Evolutionary conservation across 2,888 invertebrate genomes (phyloP).

Genomic region (Mesorhabditis sp.): DNA sequence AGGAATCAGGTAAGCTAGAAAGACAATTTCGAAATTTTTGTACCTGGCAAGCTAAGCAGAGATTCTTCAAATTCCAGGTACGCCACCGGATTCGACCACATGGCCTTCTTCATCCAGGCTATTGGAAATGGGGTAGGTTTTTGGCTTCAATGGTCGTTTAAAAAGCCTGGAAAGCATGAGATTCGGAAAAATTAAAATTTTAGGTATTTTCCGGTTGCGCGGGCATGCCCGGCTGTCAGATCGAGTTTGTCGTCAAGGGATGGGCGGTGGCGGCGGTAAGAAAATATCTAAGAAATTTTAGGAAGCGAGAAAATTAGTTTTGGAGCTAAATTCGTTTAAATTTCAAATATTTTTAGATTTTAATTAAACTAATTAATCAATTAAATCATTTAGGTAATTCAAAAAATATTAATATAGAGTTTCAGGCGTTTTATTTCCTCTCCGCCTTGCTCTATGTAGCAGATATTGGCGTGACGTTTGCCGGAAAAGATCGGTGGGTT

Average conservation of each 20-base stretch:
- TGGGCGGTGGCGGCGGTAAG: conserved; percentile 54
- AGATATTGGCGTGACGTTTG: conserved; percentile 49
- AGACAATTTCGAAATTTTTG: not conserved
- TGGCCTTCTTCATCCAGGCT: conserved; percentile 52
- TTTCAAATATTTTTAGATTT: not conserved
- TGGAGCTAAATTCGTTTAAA: not conserved
- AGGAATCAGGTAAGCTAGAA: conserved; percentile 20
- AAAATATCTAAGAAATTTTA: not conserved
- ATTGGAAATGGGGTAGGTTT: conserved; percentile 4
- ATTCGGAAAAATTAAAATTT: conserved; percentile 1
- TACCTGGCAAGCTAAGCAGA: not conserved
- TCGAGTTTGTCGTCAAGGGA: conserved; percentile 55
- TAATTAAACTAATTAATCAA: not conserved
- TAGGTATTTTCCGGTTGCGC: conserved; percentile 47
- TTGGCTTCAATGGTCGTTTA: not conserved
- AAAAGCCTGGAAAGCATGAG: not conserved
- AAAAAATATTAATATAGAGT: not conserved
- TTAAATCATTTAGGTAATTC: not conserved
- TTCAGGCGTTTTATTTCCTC: conserved; percentile 55
- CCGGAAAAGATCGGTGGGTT: conserved; percentile 46
- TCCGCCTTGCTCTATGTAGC: conserved; percentile 46
- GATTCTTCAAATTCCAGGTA: conserved; percentile 16
- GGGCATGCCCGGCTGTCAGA: conserved; percentile 56
- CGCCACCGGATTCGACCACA: conserved; percentile 54
- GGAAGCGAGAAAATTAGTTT: conserved; percentile 5